Evolutionary conservation across 1,140 invertebrate species (phyloP), one percentile per base, ranked within the genome.

Genomic region (Vollenhovia emeryi): DNA sequence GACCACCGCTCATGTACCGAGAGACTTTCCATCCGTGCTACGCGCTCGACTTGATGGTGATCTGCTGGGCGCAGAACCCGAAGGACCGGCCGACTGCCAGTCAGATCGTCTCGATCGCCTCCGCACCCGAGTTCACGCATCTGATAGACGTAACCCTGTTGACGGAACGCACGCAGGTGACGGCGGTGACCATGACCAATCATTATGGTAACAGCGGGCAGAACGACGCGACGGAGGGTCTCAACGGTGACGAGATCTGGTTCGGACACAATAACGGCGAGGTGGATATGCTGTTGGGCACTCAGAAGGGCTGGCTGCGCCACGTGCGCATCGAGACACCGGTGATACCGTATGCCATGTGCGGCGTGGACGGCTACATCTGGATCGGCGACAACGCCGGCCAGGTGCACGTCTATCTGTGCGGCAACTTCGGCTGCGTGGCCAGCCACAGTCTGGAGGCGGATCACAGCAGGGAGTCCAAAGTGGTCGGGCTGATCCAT

Each of bases 61-160:
- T 98, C 2, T 99, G 98, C 92, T 99, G 99, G 99, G 96, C 97
- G 4, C 98, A 99, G 87, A 96, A 97, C 90, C 98, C 98, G 0
- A 96, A 97, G 86, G 96, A 97, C 91, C 96, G 99, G 45, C 99
- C 99, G 0, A 98, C 98, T 0, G 98, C 99, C 0, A 98, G 98
- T 92, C 98, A 99, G 93, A 98, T 99, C 50, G 98, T 99, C 15
- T 97, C 97, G 0, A 98, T 99, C 66, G 97, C 97, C 0, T 97
- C 97, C 15, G 98, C 98, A 2, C 98, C 99, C 0, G 99, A 99
- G 95, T 99, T 99, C 94, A 97, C 97, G 5, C 98, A 99, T 94
- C 94, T 99, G 43, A 95, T 97, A 45, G 98, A 99, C 94, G 97
- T 98, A 1, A 96, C 98, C 1, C 96, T 96, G 3, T 92, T 97